Evolutionary conservation across 2,888 invertebrate genomes (phyloP).

Genomic region (Erynnis tages): DNA sequence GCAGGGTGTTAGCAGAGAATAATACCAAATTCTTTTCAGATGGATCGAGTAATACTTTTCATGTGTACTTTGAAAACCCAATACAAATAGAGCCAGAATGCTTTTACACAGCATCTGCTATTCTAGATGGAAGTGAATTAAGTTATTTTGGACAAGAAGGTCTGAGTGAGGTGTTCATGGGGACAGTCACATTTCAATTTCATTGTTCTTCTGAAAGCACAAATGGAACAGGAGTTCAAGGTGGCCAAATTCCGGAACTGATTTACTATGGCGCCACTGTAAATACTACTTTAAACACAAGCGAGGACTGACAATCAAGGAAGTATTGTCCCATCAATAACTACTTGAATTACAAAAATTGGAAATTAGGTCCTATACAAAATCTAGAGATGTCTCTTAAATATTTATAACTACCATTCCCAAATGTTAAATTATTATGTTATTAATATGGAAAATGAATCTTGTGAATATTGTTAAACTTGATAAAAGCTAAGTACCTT

Average conservation of each 20-base stretch:
- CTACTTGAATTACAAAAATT: constrained; percentile 50
- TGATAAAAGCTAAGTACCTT: constrained; percentile 61
- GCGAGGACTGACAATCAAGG: constrained; percentile 75
- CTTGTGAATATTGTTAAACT: constrained; percentile 71
- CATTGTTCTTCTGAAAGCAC: constrained; percentile 98
- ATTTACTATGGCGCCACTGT: constrained; percentile 95
- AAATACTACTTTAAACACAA: constrained; percentile 59
- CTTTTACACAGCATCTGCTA: constrained; percentile 97
- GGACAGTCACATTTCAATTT: constrained; percentile 97
- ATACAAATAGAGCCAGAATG: constrained; percentile 96
- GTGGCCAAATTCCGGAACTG: constrained; percentile 98
- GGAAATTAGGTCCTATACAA: constrained; percentile 24
- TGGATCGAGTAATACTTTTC: constrained; percentile 97
- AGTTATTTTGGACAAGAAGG: constrained; percentile 99
- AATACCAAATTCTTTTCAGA: constrained; percentile 97
- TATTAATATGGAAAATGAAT: constrained; percentile 47
- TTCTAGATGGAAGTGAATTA: constrained; percentile 95
- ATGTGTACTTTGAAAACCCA: constrained; percentile 89
- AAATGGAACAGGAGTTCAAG: constrained; percentile 98
- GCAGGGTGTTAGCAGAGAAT: constrained; percentile 93
- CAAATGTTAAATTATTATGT: constrained; percentile 59
- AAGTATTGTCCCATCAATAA: constrained; percentile 53
- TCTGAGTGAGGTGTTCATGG: constrained; percentile 95
- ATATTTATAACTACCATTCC: constrained; percentile 56
- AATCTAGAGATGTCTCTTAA: constrained; percentile 26